phyloP scores from a whole-genome alignment of 1,140 invertebrate species.

The Eueides isabella region DNA sequence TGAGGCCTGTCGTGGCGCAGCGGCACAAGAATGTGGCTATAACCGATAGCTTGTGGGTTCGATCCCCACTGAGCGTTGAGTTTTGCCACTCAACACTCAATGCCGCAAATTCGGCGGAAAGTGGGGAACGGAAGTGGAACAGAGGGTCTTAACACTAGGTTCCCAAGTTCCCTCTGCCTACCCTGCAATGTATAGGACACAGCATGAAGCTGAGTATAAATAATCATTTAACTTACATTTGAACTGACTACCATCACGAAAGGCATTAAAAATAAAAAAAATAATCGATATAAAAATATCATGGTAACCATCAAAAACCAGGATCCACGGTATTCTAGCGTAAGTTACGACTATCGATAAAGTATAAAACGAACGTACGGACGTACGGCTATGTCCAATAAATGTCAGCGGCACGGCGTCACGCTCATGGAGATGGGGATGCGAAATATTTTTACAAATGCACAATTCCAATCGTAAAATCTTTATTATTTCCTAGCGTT shows the following conservation, averaged over 20 bases:
- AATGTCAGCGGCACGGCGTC: slow-evolving; percentile 64
- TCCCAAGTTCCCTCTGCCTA: too few relatives aligned
- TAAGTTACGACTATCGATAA: slow-evolving; percentile 56
- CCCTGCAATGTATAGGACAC: too few relatives aligned
- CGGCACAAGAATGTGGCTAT: too few relatives aligned
- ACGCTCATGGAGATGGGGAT: slow-evolving; percentile 45
- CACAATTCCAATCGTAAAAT: slow-evolving; percentile 66
- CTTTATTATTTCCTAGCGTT: slow-evolving; percentile 64
- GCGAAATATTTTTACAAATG: slow-evolving; percentile 69
- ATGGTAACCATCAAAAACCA: slow-evolving; percentile 19
- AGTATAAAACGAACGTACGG: slow-evolving; percentile 45
- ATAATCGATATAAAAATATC: background rate
- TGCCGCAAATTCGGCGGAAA: too few relatives aligned
- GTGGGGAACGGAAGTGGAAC: too few relatives aligned
- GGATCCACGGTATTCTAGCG: slow-evolving; percentile 41
- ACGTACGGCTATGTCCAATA: slow-evolving; percentile 50
- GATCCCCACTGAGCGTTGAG: too few relatives aligned
- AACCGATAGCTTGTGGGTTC: too few relatives aligned
- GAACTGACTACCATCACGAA: background rate
- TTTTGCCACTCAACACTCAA: too few relatives aligned
- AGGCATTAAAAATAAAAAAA: background rate
- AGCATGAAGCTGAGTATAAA: too few relatives aligned
- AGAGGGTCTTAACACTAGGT: too few relatives aligned
- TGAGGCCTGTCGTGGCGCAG: too few relatives aligned
- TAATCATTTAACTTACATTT: background rate